Evolutionary conservation across 2,888 invertebrate species (phyloP), one percentile per base, ranked within the genome.

Genomic region (Chorisops tibialis): DNA sequence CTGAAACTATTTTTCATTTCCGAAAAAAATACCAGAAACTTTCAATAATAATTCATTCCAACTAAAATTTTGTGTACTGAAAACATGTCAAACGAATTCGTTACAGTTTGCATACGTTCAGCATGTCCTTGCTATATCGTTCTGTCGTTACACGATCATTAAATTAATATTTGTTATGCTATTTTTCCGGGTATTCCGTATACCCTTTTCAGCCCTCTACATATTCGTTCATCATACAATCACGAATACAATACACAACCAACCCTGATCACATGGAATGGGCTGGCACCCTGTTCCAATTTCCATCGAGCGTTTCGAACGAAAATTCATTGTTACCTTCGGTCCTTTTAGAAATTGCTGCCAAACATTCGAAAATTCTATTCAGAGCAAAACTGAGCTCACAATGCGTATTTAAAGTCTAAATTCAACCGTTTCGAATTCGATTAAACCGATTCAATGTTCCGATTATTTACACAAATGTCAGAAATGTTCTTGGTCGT

Each of bases 401-500:
- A 50, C 30, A 50, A n/a, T n/a, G n/a, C 30, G 30, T 50, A 50
- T 50, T 50, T 58, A 62, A 49, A 30, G 30, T 30, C 9, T 7
- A 5, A 19, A 50, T 35, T 45, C 50, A 62, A 62, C 56, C 60
- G 60, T 63, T 63, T 60, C 54, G 48, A 63, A 63, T 60, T 60
- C 45, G 54, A 63, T 63, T 56, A 63, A 16, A 56, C 39, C 63
- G 63, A 63, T 49, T 60, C 54, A 60, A 50, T 63, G 39, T 60
- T 35, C 21, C 56, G 45, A 30, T 52, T 52, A 56, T 45, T 30
- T 56, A 45, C 56, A 43, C 45, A 56, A 18, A 6, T 30, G 24
- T 22, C 3, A 12, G 11, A 45, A 56, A 56, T 24, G 45, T 45
- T 14, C 12, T 56, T 35, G 43, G 47, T 5, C 11, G 19, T 43